These are phyloP conservation scores for Fragum fragum DNA, from an alignment of 2,888 invertebrate species.

Conservation along the genomic window DNA sequence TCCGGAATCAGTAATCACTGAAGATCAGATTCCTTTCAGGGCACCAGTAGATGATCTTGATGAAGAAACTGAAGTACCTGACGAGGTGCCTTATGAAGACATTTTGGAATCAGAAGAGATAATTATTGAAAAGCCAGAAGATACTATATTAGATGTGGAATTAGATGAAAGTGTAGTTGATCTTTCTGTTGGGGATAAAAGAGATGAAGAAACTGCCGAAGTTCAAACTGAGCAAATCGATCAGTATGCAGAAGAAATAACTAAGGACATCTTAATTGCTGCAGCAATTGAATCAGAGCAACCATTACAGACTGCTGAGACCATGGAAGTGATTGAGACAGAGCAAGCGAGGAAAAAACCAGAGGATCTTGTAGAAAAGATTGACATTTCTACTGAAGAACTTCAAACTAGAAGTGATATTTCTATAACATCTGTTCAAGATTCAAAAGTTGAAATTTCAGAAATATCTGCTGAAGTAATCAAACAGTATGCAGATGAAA, in stretches of 20 bases:
- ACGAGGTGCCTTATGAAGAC: conserved; percentile 55
- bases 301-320: background rate
- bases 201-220: conserved; percentile 29
- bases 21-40: conserved; percentile 24
- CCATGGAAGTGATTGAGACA: conserved; percentile 25
- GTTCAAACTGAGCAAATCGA: conserved; percentile 57
- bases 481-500: conserved; percentile 66
- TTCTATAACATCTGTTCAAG: conserved; percentile 20
- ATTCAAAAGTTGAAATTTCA: conserved; percentile 33
- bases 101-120: conserved; percentile 43
- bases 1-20: conserved; percentile 23
- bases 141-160: conserved; percentile 16
- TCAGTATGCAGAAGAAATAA: conserved; percentile 44
- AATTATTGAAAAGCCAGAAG: conserved; percentile 35
- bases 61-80: conserved; percentile 40
- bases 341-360: conserved; percentile 37
- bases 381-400: conserved; percentile 16
- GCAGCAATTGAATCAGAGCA: conserved; percentile 28
- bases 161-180: conserved; percentile 10
- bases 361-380: background rate
- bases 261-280: conserved; percentile 55
- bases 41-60: conserved; percentile 45
- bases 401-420: conserved; percentile 16
- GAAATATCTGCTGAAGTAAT: conserved; percentile 53
- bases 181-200: background rate